phyloP scores from a whole-genome alignment of 2,888 invertebrate genomes.

The Lasioglossum malachurum region DNA sequence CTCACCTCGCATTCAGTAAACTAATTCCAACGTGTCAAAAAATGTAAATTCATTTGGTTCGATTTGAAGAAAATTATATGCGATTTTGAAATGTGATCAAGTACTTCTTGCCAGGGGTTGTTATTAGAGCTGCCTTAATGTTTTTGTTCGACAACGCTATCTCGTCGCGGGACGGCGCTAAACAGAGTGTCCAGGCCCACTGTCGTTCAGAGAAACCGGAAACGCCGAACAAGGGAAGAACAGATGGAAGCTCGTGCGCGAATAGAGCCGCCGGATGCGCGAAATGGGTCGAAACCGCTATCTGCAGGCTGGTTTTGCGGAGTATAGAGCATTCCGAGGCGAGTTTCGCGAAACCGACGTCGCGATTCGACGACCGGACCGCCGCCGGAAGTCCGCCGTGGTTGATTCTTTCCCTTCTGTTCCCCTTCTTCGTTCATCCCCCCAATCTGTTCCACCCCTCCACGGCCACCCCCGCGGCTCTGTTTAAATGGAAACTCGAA shows the following conservation, averaged over 20 bases:
- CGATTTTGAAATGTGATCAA: no score
- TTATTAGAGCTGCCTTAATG: neutral
- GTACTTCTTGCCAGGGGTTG: no score
- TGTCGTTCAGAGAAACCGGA: neutral
- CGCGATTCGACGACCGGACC: constrained; percentile 17
- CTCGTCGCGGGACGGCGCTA: neutral
- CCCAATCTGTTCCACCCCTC: neutral
- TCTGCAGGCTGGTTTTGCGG: constrained; percentile 41
- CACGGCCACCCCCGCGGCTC: constrained; percentile 11
- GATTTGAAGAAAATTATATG: no score
- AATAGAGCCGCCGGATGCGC: constrained; percentile 20
- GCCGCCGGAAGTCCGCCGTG: constrained; percentile 31
- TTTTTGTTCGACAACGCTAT: neutral
- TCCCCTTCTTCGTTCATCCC: neutral
- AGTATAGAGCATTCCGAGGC: constrained; percentile 6
- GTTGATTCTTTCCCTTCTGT: constrained; percentile 20
- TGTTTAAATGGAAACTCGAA: constrained; percentile 43
- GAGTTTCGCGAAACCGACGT: constrained; percentile 27
- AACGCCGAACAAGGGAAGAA: neutral
- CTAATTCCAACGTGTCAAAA: no score
- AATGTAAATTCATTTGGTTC: no score
- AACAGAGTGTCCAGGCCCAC: neutral
- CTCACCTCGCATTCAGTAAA: no score
- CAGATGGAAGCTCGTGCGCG: constrained; percentile 19
- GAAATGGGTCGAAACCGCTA: constrained; percentile 42